Evolutionary conservation across 2,797 vertebrate species (phyloP), one percentile per base, ranked within the genome.

Genomic region (Ibycter americanus): DNA sequence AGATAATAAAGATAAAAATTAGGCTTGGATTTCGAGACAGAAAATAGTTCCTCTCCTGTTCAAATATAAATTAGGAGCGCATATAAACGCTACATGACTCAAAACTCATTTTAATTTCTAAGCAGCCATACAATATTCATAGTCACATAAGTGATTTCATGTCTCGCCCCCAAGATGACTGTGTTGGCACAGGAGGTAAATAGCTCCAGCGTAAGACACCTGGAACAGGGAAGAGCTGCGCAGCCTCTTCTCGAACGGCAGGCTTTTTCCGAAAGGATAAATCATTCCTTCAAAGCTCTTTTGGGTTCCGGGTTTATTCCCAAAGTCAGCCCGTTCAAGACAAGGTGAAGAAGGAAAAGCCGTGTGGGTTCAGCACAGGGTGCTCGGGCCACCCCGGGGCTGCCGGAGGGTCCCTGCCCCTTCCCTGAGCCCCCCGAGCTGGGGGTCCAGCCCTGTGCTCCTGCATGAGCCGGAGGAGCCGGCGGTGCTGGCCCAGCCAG

Each of bases 1-100:
- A 92, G 88, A 94, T 96, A 96, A 95, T 82, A 89, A 88, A 92
- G 95, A 96, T 89, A 94, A 93, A 96, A 95, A 95, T 92, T 87
- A 96, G 92, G 92, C 93, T 90, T 51, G 71, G 66, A 58, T 92
- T 96, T 85, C 6, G 5, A 93, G 81, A 90, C 73, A 76, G 83
- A 96, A 93, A 90, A 92, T 84, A 92, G 88, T 94, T 93, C 83
- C 40, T 85, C 40, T 93, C 31, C 84, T 85, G 71, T 87, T 96
- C 92, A 94, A 96, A 93, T 82, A 95, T 87, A 85, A 94, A 94
- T 96, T 94, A 94, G 46, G 82, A 89, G 78, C 13, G 44, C 81
- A 85, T 65, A 94, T 87, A 94, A 92, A 93, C 2, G 82, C 93
- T 87, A 79, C 84, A 70, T 4, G 59, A 79, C 93, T 73, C 83